Evolutionary conservation across 1,140 invertebrate genomes (phyloP).

Genomic region (Scaptomyza pallida): DNA sequence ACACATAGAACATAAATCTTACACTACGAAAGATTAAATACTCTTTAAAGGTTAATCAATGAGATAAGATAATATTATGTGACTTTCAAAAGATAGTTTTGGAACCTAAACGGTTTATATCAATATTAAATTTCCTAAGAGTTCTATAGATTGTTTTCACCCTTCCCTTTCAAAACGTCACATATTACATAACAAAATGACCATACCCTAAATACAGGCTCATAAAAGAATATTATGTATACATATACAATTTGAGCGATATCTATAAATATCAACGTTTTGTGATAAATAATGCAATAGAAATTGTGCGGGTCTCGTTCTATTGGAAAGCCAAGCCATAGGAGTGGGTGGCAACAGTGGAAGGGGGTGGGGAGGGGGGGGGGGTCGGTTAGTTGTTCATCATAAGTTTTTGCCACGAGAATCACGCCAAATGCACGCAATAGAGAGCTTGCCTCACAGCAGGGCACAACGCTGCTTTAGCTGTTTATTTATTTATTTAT

Average conservation of each 20-base stretch:
- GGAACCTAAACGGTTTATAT: too few relatives aligned
- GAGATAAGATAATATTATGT: too few relatives aligned
- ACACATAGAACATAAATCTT: not conserved
- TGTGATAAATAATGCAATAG: conserved; percentile 71
- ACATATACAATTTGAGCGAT: conserved; percentile 32
- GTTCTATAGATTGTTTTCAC: too few relatives aligned
- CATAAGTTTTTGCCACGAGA: conserved; percentile 43
- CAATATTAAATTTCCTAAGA: too few relatives aligned
- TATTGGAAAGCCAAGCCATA: not conserved
- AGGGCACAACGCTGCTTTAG: conserved; percentile 10
- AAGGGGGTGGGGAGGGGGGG: not conserved
- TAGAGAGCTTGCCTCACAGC: conserved; percentile 12
- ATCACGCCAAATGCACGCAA: conserved; percentile 60
- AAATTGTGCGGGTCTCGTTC: conserved; percentile 29
- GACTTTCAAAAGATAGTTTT: too few relatives aligned
- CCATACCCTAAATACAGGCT: not conserved
- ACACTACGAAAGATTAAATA: not conserved
- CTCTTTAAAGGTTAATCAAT: not conserved
- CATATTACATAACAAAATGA: not conserved
- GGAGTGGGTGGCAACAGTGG: not conserved
- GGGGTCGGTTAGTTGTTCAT: conserved; percentile 29
- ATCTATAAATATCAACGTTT: conserved; percentile 60
- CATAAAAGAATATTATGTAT: conserved; percentile 24
- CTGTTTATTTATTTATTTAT: conserved; percentile 69
- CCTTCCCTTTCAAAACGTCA: not conserved